Conservation (phyloP, 1,140 invertebrate genomes). For the Megalopta genalis region DNA sequence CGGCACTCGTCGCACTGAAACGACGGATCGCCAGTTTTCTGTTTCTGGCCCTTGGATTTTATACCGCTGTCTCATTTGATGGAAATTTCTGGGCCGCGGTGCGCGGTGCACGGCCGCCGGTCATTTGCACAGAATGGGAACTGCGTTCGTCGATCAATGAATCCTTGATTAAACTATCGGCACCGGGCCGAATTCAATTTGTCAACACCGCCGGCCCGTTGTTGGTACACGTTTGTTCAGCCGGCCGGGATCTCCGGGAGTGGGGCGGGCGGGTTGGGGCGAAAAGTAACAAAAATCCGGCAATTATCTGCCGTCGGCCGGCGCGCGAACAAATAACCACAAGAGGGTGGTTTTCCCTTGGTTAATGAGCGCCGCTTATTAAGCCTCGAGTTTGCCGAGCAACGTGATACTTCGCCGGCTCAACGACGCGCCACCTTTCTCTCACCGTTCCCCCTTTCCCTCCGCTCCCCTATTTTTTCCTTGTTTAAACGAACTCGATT, state of each 20-base stretch:
- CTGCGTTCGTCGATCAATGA: constrained; percentile 5
- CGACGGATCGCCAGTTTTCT: background rate
- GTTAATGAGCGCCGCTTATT: background rate
- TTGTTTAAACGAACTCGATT: background rate
- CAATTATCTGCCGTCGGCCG: background rate
- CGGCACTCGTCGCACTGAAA: no score
- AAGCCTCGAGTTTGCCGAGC: background rate
- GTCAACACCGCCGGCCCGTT: background rate
- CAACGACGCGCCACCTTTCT: background rate
- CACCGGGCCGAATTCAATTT: background rate
- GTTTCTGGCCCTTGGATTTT: background rate
- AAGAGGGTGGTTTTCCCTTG: background rate
- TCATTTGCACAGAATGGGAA: constrained; percentile 68
- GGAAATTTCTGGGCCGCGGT: constrained; percentile 39
- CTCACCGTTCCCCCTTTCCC: background rate
- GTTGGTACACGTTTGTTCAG: background rate
- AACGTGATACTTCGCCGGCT: background rate
- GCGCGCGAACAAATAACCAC: background rate
- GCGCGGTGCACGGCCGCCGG: background rate
- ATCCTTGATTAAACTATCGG: background rate
- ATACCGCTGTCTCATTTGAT: constrained; percentile 6
- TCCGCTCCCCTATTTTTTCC: background rate
- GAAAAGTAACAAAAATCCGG: constrained; percentile 1
- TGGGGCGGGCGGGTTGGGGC: no score
- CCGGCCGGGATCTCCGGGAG: background rate